Evolutionary conservation across 2,888 invertebrate species (phyloP), one percentile per base, ranked within the genome.

Genomic region (Zygothrica quintamaculata): DNA sequence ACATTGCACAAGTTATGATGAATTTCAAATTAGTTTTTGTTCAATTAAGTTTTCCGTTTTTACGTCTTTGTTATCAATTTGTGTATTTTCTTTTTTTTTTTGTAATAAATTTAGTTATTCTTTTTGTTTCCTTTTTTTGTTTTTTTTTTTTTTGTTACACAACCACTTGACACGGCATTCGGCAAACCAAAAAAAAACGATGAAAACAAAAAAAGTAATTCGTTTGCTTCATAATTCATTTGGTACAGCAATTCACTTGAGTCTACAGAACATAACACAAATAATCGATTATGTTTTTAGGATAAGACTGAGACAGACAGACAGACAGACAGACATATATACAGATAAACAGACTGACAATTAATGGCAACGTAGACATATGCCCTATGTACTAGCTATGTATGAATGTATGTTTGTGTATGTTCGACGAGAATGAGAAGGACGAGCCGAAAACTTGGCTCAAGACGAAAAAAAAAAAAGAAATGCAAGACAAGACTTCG

Each of bases 101-200:
- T 11, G 42, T 22, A 22, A 43, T 42, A 46, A 36, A 25, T 48
- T 57, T 26, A 37, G n/a, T 42, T 68, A 46, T 48, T 33, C 39
- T 48, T 50, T 50, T 39, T 34, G 37, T 29, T 65, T 57, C 39
- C 33, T 47, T 52, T 50, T 53, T 36, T 42, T 59, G 58, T 65
- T 57, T 34, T 55, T 55, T 53, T 42, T 15, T 58, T 72, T 65
- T 9, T 71, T 68, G 48, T 40, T 46, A 74, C 84, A 77, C 79
- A 76, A 80, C 80, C 85, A 82, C 72, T 55, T 48, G 48, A 73
- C 69, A 73, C 69, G 42, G 37, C 69, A 69, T 66, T 77, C 75
- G 82, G 78, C 85, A 84, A 84, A 72, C 70, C 75, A 70, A 57
- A 57, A 39, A 70, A 57, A 57, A 39, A 26, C 18, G 5, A 12